Conservation (phyloP, 1,140 invertebrate genomes). For the Drosophila lacertosa region DNA sequence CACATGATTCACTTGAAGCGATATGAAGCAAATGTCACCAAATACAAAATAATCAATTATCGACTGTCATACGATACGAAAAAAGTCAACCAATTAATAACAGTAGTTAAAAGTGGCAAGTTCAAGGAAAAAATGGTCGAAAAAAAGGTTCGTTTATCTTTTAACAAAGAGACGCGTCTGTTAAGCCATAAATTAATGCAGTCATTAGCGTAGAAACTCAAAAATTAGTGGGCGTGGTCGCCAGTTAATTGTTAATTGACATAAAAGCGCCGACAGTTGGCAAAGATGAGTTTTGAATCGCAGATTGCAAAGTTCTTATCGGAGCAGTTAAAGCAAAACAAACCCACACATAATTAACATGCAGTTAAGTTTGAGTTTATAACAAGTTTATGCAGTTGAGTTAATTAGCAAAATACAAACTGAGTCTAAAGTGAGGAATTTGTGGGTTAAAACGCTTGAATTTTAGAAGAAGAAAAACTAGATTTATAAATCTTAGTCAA, state of each 20-base stretch:
- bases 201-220: conserved; percentile 31
- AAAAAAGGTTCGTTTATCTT: neutral
- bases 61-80: conserved; percentile 16
- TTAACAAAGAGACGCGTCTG: conserved; percentile 11
- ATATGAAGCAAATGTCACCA: conserved; percentile 20
- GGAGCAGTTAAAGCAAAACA: neutral
- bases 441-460: too few relatives aligned
- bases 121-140: neutral
- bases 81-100: conserved; percentile 22
- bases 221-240: conserved; percentile 30
- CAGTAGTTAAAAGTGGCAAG: neutral
- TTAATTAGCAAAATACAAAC: too few relatives aligned
- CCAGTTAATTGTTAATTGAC: conserved; percentile 31
- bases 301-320: neutral
- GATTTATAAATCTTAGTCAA: too few relatives aligned
- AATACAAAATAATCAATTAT: conserved; percentile 37
- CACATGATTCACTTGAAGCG: conserved; percentile 22
- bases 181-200: conserved; percentile 16
- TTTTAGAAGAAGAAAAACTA: too few relatives aligned
- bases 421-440: too few relatives aligned
- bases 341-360: neutral
- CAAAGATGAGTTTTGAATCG: neutral
- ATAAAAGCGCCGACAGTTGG: conserved; percentile 29
- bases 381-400: too few relatives aligned
- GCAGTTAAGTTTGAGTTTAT: neutral